phyloP scores from a whole-genome alignment of 2,888 invertebrate species.

The Netelia inedita region DNA sequence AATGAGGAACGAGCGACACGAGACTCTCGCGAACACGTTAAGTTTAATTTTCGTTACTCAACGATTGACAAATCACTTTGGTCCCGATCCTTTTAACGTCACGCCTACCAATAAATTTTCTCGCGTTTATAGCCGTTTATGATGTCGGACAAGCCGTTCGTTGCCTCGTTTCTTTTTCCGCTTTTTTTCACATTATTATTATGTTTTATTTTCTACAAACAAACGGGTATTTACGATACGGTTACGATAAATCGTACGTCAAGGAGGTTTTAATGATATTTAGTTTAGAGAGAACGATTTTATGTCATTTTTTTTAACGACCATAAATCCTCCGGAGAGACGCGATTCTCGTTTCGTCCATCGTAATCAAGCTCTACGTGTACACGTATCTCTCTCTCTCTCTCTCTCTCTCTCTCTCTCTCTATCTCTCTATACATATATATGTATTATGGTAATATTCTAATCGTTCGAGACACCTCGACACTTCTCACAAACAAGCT shows the following conservation, averaged over 20 bases:
- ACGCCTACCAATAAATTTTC: conserved; percentile 37
- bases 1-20: conserved; percentile 28
- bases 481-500: conserved; percentile 75
- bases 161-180: neutral
- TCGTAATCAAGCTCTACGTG: conserved; percentile 34
- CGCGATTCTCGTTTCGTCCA: conserved; percentile 23
- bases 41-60: conserved; percentile 30
- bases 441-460: conserved; percentile 78
- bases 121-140: conserved; percentile 19
- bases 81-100: neutral
- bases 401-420: neutral
- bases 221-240: neutral
- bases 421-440: neutral
- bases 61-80: conserved; percentile 55
- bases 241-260: neutral
- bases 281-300: conserved; percentile 15
- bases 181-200: neutral
- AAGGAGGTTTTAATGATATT: neutral
- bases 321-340: conserved; percentile 32
- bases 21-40: neutral
- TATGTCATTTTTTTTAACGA: conserved; percentile 20
- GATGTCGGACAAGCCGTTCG: conserved; percentile 5
- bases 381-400: conserved; percentile 1
- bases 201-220: neutral
- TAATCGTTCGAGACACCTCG: conserved; percentile 82